Percentiles rank a stretch among this genome's conserved stretches.
phyloP scores from a whole-genome alignment of 1,140 invertebrate species.

The Galendromus occidentalis region DNA sequence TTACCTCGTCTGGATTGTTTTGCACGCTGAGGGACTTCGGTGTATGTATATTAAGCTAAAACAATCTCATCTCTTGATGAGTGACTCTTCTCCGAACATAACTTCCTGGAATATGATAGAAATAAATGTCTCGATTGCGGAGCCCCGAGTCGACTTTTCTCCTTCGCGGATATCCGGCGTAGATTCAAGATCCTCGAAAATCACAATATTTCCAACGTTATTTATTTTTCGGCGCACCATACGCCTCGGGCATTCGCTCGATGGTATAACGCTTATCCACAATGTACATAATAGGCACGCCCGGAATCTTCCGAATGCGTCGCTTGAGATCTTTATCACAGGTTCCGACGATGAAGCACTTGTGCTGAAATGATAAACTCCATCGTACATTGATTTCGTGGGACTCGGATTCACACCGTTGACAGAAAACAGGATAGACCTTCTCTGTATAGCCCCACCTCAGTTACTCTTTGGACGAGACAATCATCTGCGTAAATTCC shows the following conservation, averaged over 20 bases:
- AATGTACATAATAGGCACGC: constrained; percentile 96
- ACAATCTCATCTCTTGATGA: no score
- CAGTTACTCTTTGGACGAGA: constrained; percentile 79
- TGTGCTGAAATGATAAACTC: constrained; percentile 48
- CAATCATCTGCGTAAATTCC: constrained; percentile 99
- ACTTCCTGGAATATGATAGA: no score
- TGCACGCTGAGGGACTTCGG: no score
- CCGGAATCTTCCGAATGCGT: constrained; percentile 90
- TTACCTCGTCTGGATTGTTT: no score
- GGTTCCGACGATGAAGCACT: constrained; percentile 98
- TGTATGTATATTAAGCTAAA: no score
- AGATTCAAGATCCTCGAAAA: neutral
- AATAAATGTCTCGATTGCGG: no score
- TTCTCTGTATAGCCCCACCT: constrained; percentile 32
- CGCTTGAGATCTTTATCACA: constrained; percentile 94
- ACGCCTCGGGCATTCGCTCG: constrained; percentile 95
- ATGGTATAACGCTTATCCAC: constrained; percentile 76
- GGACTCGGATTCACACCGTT: neutral
- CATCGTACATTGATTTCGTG: neutral
- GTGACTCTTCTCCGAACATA: no score
- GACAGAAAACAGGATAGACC: neutral
- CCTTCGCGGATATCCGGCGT: no score
- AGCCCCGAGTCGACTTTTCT: no score
- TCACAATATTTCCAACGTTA: neutral
- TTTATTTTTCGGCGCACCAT: constrained; percentile 52